Base-by-base conservation (phyloP, 2,888 invertebrate species). In the Athetis lepigone region DNA sequence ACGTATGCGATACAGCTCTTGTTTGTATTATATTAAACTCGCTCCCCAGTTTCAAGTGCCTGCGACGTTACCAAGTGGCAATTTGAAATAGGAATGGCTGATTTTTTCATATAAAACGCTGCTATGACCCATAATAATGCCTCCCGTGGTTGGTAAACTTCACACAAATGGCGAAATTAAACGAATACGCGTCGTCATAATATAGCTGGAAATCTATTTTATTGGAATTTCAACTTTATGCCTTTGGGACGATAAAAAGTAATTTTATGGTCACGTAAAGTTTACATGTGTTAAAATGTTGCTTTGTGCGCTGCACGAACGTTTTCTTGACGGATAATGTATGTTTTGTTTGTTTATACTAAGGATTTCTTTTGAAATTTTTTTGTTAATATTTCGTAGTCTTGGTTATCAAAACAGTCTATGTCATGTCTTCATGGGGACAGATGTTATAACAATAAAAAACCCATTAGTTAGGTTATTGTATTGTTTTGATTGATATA, bases 91-190 rank as follows among this genome's bases (percentile, higher is more conserved):
- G 80, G 75, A 87, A 87, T 84, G 81, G 85, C 81, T 85, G 86
- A 87, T 88, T 88, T 87, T 88, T 88, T 88, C 84, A 87, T 86
- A 88, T 85, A 88, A 87, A 86, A 83, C 76, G 71, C 81, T 73
- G 80, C 80, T 85, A 82, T 70, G 72, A 78, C 72, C 70, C 70
- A 64, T 78, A 74, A n/a, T 87, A 86, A 89, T 85, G 80, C 80
- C 75, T 68, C 77, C 76, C 81, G 78, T 82, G 77, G 76, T 74
- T 72, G 81, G 83, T 81, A 85, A 86, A 85, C 83, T 81, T 75
- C 80, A 78, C 79, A 80, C 77, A 84, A 85, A 86, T 84, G 84
- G 81, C 75, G 73, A 82, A 87, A 87, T 88, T 88, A 85, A 86
- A 85, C 81, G 81, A 79, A 83, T 72, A 81, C 77, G 74, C 76